Base-by-base conservation (phyloP, 23 tunicate genomes). In the Botrylloides violaceus region DNA sequence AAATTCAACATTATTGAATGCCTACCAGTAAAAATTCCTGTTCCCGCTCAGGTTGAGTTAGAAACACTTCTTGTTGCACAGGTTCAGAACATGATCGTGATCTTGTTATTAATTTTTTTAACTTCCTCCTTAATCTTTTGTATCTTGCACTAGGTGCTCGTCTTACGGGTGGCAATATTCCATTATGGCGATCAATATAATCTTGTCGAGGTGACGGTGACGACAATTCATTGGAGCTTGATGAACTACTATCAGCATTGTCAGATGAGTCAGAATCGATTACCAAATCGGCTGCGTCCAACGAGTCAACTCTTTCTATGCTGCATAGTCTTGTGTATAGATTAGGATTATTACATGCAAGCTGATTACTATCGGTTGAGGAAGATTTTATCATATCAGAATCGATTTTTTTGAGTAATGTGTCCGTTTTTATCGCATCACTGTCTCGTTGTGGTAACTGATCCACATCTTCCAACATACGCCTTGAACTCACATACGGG, bases 101-200 rank as follows among this genome's bases (percentile, higher is more conserved):
- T 39, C 74, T 38, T 22, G 59, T 27, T 68, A 87, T 87, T 49
- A 87, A 60, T 38, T 76, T 68, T 65, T 87, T 80, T 12, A 87
- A 76, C 37, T 80, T 87, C 61, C 95, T 73, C 37, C 95, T 37
- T 75, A 87, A 80, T 71, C 70, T 80, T 64, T 87, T 82, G 66
- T 77, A 87, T 25, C 82, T 60, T 64, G 77, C 74, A 79, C 95
- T 87, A 1, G 85, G 95, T 9, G 64, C 78, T 6, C 95, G 78
- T 66, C 83, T 76, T 0, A 87, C 28, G 36, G 30, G 30, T 0
- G 29, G 18, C 57, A 35, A 25, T 9, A 25, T 63, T 28, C 6
- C 70, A 19, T 43, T 43, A 20, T 43, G 58, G 19, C 26, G 12
- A 0, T 55, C 26, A 23, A 68, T 26, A 68, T 68, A 68, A 6